Evolutionary conservation across 2,113 vertebrate species (phyloP), one percentile per base, ranked within the genome.

Genomic region (Tenebrosternarchus preto): DNA sequence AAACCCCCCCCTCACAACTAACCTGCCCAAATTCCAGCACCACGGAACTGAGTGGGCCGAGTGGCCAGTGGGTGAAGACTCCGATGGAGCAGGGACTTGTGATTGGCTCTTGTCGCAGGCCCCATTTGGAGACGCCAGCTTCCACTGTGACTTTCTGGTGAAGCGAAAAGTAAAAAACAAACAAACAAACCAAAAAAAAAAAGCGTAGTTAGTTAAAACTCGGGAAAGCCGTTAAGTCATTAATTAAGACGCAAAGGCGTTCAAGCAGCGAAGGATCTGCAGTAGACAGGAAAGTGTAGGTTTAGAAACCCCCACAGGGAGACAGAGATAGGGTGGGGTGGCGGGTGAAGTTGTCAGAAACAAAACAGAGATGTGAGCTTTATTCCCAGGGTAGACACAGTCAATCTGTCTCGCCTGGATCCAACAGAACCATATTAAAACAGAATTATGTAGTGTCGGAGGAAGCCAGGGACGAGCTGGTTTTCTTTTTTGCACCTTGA

Each of bases 1-100:
- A 88, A 86, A 85, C 84, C 88, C 86, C 39, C 86, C 86, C 87
- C 87, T 86, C 88, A 90, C 87, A n/a, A n/a, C n/a, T n/a, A n/a
- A n/a, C 89, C 78, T 6, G 50, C 5, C 53, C 83, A 88, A 86
- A 91, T 92, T 90, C 43, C 85, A 81, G 85, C 64, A 73, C 43
- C 43, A 50, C 43, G 11, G 43, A 50, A 15, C 9, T 2, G 43
- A 46, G 1, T 8, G 11, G 39, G 6, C 39, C 11, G 39, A 9
- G 6, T 43, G 39, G 6, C 2, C 1, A 43, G 39, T 43, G 39
- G 39, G 39, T 9, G 39, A 25, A 64, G 22, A 29, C 25, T 64
- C 61, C 9, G 29, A 25, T 29, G 61, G 39, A n/a, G 39, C 39
- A 9, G 39, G 11, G 39, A 43, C 39, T 43, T 43, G 39, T 5